phyloP scores from a whole-genome alignment of 2,113 vertebrate species.

The Mormoops blainvillei region DNA sequence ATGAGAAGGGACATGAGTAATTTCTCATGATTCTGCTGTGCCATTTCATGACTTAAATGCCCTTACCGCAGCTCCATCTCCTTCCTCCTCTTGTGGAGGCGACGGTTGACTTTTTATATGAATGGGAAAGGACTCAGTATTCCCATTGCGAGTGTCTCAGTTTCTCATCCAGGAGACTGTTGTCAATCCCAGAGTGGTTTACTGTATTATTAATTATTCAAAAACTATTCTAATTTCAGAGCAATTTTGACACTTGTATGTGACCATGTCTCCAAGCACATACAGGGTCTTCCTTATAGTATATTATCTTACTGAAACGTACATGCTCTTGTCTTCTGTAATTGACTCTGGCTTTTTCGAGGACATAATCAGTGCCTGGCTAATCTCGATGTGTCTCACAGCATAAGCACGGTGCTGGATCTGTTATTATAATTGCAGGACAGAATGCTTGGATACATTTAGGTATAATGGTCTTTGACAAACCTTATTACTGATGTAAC shows the following conservation, averaged over 20 bases:
- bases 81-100: accelerated
- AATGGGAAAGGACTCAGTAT: neutral
- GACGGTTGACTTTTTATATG: neutral
- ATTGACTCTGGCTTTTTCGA: neutral
- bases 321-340: neutral
- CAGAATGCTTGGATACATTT: neutral
- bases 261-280: neutral
- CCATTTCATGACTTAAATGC: no score
- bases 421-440: slow-evolving; percentile 23
- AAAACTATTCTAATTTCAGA: neutral
- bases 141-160: neutral
- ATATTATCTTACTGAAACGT: neutral
- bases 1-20: neutral
- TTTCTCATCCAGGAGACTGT: neutral
- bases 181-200: neutral
- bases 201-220: neutral
- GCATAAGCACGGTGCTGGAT: neutral
- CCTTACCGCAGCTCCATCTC: neutral
- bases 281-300: neutral
- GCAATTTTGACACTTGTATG: neutral
- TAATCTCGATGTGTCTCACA: neutral
- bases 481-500: neutral
- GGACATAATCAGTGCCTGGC: neutral
- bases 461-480: slow-evolving; percentile 34
- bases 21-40: neutral